These are phyloP conservation scores for Bembecia ichneumoniformis DNA, from an alignment of 2,888 invertebrate genomes.

Conservation along the genomic window DNA sequence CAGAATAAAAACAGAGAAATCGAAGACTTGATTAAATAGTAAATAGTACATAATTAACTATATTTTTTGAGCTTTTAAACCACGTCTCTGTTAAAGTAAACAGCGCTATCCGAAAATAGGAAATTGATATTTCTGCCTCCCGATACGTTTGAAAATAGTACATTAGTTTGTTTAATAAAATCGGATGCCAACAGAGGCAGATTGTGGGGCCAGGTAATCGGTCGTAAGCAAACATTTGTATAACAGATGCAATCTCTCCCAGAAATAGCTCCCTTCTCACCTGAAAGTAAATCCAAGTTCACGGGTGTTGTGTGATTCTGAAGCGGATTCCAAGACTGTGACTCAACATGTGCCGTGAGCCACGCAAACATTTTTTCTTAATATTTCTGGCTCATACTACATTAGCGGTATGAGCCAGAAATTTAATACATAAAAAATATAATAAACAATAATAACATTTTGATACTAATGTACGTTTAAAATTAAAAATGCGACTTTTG, in stretches of 20 bases:
- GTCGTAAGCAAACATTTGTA: constrained; percentile 11
- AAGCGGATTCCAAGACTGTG: constrained; percentile 23
- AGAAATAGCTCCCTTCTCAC: constrained; percentile 28
- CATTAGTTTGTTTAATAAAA: not conserved
- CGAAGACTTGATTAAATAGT: too few relatives aligned
- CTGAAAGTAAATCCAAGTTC: constrained; percentile 33
- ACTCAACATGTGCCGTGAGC: constrained; percentile 19
- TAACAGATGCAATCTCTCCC: constrained; percentile 15
- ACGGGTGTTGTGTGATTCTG: constrained; percentile 24
- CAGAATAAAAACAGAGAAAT: too few relatives aligned
- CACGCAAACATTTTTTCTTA: too few relatives aligned
- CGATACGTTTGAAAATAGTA: not conserved
- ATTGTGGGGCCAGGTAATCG: constrained; percentile 1
- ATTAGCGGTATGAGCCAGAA: too few relatives aligned
- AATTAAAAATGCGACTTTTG: too few relatives aligned
- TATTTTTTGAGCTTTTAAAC: too few relatives aligned
- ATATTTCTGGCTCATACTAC: too few relatives aligned
- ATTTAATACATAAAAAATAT: too few relatives aligned
- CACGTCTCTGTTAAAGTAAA: too few relatives aligned
- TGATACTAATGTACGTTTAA: too few relatives aligned
- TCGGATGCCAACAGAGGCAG: not conserved
- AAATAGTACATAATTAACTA: too few relatives aligned
- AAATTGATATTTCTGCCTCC: not conserved
- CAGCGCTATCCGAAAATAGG: not conserved
- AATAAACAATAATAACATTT: too few relatives aligned